A percentile compares a stretch with the other conserved stretches of the same genome.
Conservation (phyloP, 2,113 vertebrate genomes). For the Antechinus stuartii region DNA sequence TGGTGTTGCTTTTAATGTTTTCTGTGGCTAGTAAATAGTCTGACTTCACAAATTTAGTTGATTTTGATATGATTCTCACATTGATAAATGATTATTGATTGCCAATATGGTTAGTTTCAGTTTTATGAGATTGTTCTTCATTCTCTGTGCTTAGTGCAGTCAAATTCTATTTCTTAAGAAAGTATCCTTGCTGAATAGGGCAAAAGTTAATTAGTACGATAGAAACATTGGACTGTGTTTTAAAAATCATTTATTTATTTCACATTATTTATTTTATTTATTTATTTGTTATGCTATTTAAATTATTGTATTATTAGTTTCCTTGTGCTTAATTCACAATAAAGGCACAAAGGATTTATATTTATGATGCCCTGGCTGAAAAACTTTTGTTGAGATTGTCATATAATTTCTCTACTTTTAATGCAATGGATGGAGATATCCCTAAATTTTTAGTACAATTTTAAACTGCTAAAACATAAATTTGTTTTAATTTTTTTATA, state of each 20-base stretch:
- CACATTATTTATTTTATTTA: too few species aligned
- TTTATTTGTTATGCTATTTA: too few species aligned
- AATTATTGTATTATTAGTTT: background rate
- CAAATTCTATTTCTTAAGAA: background rate
- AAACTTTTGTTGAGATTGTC: background rate
- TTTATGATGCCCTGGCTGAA: background rate
- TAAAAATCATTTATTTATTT: background rate
- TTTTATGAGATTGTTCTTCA: background rate
- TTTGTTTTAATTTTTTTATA: background rate
- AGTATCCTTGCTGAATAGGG: background rate
- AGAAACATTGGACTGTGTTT: background rate
- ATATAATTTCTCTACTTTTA: background rate
- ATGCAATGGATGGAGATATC: background rate
- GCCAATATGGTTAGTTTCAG: background rate
- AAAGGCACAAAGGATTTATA: background rate
- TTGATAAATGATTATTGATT: background rate
- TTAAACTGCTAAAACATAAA: background rate
- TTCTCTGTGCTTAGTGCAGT: background rate
- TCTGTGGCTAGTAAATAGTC: background rate
- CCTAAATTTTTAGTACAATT: background rate
- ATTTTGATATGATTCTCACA: background rate
- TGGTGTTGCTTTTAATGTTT: background rate
- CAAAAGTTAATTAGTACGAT: background rate
- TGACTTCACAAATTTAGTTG: background rate
- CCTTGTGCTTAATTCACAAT: background rate